These are phyloP conservation scores for Eucidaris tribuloides DNA, from an alignment of 35 echinoderm and acorn worm species.

Conservation along the genomic window DNA sequence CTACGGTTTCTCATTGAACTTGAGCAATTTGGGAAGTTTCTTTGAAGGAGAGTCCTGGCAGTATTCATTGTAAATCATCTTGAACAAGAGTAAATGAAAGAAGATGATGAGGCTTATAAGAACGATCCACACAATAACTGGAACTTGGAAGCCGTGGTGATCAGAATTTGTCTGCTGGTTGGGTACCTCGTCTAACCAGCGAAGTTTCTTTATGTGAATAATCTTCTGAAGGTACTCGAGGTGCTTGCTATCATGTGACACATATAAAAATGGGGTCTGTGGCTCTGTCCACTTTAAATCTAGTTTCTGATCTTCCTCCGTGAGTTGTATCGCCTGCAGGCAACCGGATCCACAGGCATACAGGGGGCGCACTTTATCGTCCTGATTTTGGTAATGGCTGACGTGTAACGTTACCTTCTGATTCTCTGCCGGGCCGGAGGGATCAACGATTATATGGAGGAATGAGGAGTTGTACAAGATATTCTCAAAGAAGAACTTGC, in stretches of 20 bases:
- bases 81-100: slow-evolving; percentile 89
- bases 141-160: slow-evolving; percentile 79
- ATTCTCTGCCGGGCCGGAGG: slow-evolving; percentile 29
- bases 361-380: slow-evolving; percentile 42
- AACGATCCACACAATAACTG: slow-evolving; percentile 74
- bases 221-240: slow-evolving; percentile 66
- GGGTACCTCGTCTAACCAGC: slow-evolving; percentile 61
- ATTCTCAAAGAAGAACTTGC: slow-evolving; percentile 70
- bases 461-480: slow-evolving; percentile 71
- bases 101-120: slow-evolving; percentile 68
- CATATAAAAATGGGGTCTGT: slow-evolving; percentile 83
- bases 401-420: slow-evolving; percentile 62
- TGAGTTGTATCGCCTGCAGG: slow-evolving; percentile 38
- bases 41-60: slow-evolving; percentile 41
- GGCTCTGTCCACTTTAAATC: slow-evolving; percentile 88
- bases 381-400: slow-evolving; percentile 32
- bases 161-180: background rate
- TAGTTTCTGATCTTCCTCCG: slow-evolving; percentile 34
- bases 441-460: slow-evolving; percentile 66
- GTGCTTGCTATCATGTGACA: slow-evolving; percentile 86
- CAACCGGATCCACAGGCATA: slow-evolving; percentile 88
- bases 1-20: slow-evolving; percentile 15
- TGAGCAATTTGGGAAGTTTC: slow-evolving; percentile 29
- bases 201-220: slow-evolving; percentile 76
- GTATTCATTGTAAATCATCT: slow-evolving; percentile 90